These are phyloP conservation scores for Schlechtendalia chinensis DNA, from an alignment of 1,140 invertebrate species.

Conservation along the genomic window DNA sequence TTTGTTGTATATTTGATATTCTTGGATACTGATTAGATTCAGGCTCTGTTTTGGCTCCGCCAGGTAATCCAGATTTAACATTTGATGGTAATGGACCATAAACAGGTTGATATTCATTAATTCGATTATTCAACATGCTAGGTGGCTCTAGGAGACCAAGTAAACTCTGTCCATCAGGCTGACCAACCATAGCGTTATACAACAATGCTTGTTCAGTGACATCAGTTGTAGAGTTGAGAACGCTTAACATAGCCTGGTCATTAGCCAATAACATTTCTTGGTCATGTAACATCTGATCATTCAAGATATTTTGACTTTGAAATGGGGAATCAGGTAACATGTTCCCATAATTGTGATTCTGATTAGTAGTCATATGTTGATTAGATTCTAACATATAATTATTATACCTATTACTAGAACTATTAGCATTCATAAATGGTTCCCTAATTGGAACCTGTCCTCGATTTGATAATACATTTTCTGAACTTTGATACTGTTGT, in stretches of 20 bases:
- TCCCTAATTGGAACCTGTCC: slow-evolving; percentile 7
- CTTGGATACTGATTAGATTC: slow-evolving; percentile 34
- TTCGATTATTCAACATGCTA: slow-evolving; percentile 31
- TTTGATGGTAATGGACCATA: slow-evolving; percentile 38
- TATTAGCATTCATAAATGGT: slow-evolving; percentile 17
- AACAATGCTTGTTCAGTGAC: slow-evolving; percentile 40
- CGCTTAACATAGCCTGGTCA: slow-evolving; percentile 45
- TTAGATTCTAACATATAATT: slow-evolving; percentile 29
- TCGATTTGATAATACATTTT: slow-evolving; percentile 9
- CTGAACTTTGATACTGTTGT: slow-evolving; percentile 19
- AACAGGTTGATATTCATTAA: slow-evolving; percentile 41
- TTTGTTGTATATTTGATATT: slow-evolving; percentile 14
- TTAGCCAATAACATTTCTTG: slow-evolving; percentile 45
- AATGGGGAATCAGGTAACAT: slow-evolving; percentile 20
- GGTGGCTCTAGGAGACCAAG: slow-evolving; percentile 39
- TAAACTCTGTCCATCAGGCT: slow-evolving; percentile 35
- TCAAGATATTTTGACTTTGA: slow-evolving; percentile 42
- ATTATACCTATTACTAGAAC: slow-evolving; percentile 4
- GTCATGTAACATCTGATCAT: slow-evolving; percentile 41
- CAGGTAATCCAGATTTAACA: slow-evolving; percentile 47
- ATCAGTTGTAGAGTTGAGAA: slow-evolving; percentile 34
- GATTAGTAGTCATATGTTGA: slow-evolving; percentile 18
- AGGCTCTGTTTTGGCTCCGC: slow-evolving; percentile 42
- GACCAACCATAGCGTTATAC: slow-evolving; percentile 44
- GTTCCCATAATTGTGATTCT: slow-evolving; percentile 38